These are phyloP conservation scores for Aspidiotus destructor DNA, from an alignment of 2,888 invertebrate genomes.

Conservation along the genomic window DNA sequence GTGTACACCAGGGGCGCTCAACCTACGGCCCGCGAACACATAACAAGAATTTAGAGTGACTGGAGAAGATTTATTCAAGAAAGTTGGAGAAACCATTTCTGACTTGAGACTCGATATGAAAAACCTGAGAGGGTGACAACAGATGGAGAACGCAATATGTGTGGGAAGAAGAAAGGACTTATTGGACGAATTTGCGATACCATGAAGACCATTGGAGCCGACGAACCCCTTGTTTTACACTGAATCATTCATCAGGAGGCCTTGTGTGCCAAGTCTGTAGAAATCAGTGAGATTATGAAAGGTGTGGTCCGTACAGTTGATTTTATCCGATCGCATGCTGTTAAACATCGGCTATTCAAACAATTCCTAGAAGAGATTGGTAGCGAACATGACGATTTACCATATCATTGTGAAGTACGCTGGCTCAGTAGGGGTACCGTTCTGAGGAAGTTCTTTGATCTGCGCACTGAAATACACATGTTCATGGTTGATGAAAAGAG, in stretches of 20 bases:
- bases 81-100: background rate
- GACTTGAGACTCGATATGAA: constrained; percentile 4
- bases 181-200: constrained; percentile 2
- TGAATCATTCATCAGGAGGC: constrained; percentile 24
- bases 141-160: constrained; percentile 1
- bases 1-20: background rate
- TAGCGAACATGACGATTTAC: constrained; percentile 18
- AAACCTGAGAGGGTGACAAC: background rate
- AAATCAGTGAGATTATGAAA: constrained; percentile 21
- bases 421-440: background rate
- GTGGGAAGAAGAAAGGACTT: constrained; percentile 4
- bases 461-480: background rate
- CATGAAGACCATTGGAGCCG: constrained; percentile 5
- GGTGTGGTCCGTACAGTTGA: constrained; percentile 25
- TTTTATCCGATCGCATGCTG: constrained; percentile 24
- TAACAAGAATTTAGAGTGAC: background rate
- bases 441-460: constrained; percentile 4
- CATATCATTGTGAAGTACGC: constrained; percentile 4
- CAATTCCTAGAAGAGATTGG: constrained; percentile 28
- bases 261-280: constrained; percentile 17
- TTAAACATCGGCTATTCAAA: constrained; percentile 12
- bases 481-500: background rate
- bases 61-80: constrained; percentile 4
- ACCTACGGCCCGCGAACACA: background rate
- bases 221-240: constrained; percentile 20